Conservation (phyloP, 30 jellyfish, hydroid and myxozoan genomes). For the Rhopilema esculentum region DNA sequence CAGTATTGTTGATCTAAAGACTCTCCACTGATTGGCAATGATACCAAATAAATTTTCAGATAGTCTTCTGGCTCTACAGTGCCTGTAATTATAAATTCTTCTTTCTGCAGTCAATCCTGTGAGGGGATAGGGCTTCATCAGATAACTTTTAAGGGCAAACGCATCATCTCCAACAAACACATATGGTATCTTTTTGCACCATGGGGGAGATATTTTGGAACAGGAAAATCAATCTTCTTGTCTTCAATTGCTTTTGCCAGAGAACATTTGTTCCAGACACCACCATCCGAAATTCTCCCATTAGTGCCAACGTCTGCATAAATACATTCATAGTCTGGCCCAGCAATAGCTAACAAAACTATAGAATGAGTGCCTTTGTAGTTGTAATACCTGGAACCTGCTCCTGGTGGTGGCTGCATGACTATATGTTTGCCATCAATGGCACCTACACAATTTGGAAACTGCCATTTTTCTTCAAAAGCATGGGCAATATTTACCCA, state of each 20-base stretch:
- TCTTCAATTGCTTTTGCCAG: constrained; percentile 2
- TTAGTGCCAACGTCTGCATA: constrained; percentile 58
- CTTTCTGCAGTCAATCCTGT: constrained; percentile 3
- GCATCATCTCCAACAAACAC: constrained; percentile 31
- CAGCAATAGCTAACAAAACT: constrained; percentile 58
- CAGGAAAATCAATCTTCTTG: no score
- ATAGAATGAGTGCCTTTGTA: background rate
- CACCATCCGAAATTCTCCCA: constrained; percentile 12
- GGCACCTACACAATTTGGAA: background rate
- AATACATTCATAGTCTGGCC: constrained; percentile 63
- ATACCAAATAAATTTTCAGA: constrained; percentile 2
- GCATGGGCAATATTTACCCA: background rate
- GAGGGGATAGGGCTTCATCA: constrained; percentile 49
- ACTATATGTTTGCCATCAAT: background rate
- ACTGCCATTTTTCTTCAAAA: background rate
- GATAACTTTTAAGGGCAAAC: constrained; percentile 6
- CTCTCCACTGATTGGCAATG: constrained; percentile 27
- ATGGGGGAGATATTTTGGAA: background rate
- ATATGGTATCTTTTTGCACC: constrained; percentile 1
- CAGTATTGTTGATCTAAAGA: constrained; percentile 7
- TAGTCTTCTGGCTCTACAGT: background rate
- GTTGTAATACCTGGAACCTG: background rate
- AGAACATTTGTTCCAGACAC: constrained; percentile 14
- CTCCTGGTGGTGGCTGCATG: background rate
- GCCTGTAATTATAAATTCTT: constrained; percentile 9